phyloP scores from a whole-genome alignment of 92 coral and sea anemone genomes.

The Epizoanthus ramosus region DNA sequence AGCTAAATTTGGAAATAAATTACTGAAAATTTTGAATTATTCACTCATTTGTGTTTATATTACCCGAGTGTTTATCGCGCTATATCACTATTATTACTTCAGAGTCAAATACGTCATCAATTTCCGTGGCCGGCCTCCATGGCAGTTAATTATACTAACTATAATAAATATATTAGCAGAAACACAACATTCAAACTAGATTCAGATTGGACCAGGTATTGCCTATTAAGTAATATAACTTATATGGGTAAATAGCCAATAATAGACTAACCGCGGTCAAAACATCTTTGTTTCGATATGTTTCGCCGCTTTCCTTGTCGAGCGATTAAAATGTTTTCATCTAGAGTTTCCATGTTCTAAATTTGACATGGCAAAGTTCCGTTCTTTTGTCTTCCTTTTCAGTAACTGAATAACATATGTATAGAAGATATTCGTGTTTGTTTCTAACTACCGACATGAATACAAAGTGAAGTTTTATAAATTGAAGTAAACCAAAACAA shows the following conservation, averaged over 20 bases:
- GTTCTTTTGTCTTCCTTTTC: too few species aligned
- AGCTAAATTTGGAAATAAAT: too few species aligned
- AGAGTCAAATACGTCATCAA: not conserved
- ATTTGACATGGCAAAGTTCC: too few species aligned
- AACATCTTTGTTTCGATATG: not conserved
- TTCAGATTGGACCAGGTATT: constrained; percentile 7
- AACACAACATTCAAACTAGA: not conserved
- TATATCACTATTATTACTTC: not conserved
- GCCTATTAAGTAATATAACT: not conserved
- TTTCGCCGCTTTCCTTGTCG: not conserved
- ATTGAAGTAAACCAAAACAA: too few species aligned
- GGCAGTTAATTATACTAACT: not conserved
- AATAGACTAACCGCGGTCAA: not conserved
- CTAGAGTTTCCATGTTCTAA: not conserved
- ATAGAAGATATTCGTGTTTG: too few species aligned
- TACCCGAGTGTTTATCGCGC: too few species aligned
- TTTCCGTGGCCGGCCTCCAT: not conserved
- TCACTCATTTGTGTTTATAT: too few species aligned
- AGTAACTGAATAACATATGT: too few species aligned
- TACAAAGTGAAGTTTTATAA: too few species aligned
- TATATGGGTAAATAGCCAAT: not conserved
- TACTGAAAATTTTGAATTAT: too few species aligned
- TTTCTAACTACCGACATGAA: too few species aligned
- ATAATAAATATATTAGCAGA: not conserved
- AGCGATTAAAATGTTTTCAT: not conserved